A percentile compares a stretch with the other conserved stretches of the same genome.
phyloP scores from a whole-genome alignment of 2,113 vertebrate genomes.

The Psophia crepitans region DNA sequence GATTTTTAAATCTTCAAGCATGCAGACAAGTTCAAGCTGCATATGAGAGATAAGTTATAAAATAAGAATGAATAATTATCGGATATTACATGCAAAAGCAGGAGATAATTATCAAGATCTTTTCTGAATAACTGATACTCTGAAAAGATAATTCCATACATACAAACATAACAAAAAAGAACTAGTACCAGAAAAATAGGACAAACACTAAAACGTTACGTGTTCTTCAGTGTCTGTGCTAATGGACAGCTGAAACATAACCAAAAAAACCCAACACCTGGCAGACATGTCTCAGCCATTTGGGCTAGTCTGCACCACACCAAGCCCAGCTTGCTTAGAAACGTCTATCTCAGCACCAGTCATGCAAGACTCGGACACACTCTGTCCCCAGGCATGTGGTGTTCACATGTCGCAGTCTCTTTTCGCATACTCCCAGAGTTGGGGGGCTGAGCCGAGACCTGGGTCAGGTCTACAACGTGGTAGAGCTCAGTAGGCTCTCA shows the following conservation, averaged over 20 bases:
- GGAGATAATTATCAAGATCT: background rate
- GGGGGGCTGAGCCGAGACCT: background rate
- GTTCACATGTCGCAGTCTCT: fast-evolving
- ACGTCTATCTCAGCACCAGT: background rate
- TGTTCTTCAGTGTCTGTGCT: background rate
- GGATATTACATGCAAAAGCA: background rate
- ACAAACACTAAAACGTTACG: background rate
- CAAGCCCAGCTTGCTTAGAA: background rate
- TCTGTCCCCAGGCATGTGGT: background rate
- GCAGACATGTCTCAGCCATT: background rate
- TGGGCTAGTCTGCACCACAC: background rate
- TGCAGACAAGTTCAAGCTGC: background rate
- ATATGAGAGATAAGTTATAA: background rate
- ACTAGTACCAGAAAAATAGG: background rate
- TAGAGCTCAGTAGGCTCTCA: background rate
- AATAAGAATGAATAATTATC: background rate
- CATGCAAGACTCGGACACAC: background rate
- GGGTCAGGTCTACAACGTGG: background rate
- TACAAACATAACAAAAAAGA: background rate
- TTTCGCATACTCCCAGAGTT: background rate
- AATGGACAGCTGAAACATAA: background rate
- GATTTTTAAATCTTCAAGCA: background rate
- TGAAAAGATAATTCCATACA: background rate
- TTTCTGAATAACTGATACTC: background rate
- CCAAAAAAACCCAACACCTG: background rate